These are phyloP conservation scores for Xiphias gladius DNA, from an alignment of 2,113 vertebrate genomes.

Conservation along the genomic window DNA sequence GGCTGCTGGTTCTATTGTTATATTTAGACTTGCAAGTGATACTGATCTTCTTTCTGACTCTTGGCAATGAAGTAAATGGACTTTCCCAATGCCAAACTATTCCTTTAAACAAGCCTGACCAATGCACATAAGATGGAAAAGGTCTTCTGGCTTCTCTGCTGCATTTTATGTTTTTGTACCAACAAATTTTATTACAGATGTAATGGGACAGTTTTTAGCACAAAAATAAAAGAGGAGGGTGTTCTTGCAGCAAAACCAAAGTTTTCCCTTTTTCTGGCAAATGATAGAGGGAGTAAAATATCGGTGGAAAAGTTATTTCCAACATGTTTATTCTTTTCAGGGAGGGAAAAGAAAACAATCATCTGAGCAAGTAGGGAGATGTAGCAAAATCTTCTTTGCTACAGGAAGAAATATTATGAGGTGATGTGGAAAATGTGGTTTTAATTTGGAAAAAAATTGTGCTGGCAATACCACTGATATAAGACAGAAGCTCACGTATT, in stretches of 20 bases:
- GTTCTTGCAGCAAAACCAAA: neutral
- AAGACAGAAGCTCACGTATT: neutral
- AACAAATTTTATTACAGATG: neutral
- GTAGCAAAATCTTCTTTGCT: slow-evolving; percentile 1
- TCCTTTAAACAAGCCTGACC: neutral
- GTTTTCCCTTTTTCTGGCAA: neutral
- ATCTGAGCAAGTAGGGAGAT: neutral
- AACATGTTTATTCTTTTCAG: slow-evolving; percentile 33
- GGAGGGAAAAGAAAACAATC: slow-evolving; percentile 10
- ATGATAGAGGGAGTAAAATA: slow-evolving; percentile 3
- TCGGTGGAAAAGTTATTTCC: slow-evolving; percentile 4
- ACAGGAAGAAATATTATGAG: neutral
- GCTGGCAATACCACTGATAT: neutral
- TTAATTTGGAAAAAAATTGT: neutral
- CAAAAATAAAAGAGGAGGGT: neutral
- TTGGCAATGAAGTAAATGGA: neutral
- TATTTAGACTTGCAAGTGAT: neutral
- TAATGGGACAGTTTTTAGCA: neutral
- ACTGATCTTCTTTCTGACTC: neutral
- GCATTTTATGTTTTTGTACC: neutral
- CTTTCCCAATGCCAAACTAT: neutral
- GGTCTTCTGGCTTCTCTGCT: neutral
- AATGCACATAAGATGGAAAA: neutral
- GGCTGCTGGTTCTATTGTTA: neutral
- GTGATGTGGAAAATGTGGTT: slow-evolving; percentile 10